Evolutionary conservation across 2,888 invertebrate genomes (phyloP).

Genomic region (Ellobium chinense): DNA sequence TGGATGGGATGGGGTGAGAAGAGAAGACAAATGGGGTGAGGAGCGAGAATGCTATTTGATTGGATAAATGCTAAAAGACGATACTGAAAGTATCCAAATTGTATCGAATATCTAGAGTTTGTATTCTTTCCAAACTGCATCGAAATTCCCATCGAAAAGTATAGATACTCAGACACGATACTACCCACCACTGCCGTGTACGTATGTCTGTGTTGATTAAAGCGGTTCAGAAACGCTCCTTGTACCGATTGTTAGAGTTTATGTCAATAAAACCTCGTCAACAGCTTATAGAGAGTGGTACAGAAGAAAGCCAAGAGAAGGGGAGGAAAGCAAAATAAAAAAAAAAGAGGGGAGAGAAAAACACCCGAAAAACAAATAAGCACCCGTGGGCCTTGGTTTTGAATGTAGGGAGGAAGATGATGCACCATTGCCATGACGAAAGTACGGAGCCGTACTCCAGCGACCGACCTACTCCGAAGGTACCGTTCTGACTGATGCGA

Average conservation of each 20-base stretch:
- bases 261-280: neutral
- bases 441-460: too few relatives aligned
- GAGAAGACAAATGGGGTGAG: too few relatives aligned
- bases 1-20: too few relatives aligned
- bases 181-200: neutral
- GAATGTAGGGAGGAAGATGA: neutral
- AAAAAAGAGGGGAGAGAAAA: neutral
- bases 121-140: too few relatives aligned
- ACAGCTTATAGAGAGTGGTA: neutral
- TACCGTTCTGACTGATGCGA: too few relatives aligned
- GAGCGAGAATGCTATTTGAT: too few relatives aligned
- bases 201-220: constrained; percentile 6
- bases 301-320: neutral
- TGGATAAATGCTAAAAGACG: too few relatives aligned
- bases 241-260: neutral
- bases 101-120: too few relatives aligned
- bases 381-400: neutral
- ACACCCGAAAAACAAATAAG: neutral
- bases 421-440: too few relatives aligned
- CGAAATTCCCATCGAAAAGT: too few relatives aligned
- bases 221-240: neutral
- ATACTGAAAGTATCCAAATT: too few relatives aligned
- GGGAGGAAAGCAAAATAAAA: neutral
- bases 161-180: neutral
- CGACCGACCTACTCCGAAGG: too few relatives aligned